A percentile compares a stretch with the other conserved stretches of the same genome.
phyloP scores from a whole-genome alignment of 23 tunicate genomes.

The Clavelina lepadiformis region DNA sequence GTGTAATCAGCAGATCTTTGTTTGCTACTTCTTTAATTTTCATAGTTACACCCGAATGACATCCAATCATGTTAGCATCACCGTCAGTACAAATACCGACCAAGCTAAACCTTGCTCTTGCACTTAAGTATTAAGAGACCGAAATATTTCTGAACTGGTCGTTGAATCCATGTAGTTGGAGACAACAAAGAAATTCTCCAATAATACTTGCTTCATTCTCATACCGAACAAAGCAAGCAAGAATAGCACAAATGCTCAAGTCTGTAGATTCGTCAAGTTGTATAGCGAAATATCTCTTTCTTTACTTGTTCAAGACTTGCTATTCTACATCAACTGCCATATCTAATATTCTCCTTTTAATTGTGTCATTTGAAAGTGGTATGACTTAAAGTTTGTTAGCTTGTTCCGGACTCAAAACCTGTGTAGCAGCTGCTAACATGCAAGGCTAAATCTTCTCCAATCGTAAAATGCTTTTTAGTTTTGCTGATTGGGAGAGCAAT shows the following conservation, averaged over 20 bases:
- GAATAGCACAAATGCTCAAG: conserved; percentile 62
- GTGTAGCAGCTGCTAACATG: conserved; percentile 41
- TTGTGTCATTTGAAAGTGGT: conserved; percentile 44
- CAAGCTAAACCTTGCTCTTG: conserved; percentile 50
- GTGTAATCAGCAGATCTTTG: conserved; percentile 36
- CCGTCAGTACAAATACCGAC: conserved; percentile 39
- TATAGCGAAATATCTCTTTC: conserved; percentile 25
- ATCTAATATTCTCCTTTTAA: conserved; percentile 44
- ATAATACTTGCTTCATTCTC: conserved; percentile 34
- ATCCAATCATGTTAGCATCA: conserved; percentile 22
- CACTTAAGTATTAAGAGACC: conserved; percentile 39
- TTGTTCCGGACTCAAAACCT: conserved; percentile 40
- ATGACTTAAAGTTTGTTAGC: conserved; percentile 45
- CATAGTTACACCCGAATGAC: conserved; percentile 37
- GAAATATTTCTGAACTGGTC: conserved; percentile 43
- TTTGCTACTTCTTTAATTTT: conserved; percentile 32
- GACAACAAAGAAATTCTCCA: conserved; percentile 46
- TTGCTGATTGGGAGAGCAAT: conserved; percentile 27
- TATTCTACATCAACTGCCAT: conserved; percentile 41
- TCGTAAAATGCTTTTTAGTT: conserved; percentile 44
- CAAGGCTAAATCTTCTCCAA: conserved; percentile 48
- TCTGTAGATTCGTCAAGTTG: conserved; percentile 35
- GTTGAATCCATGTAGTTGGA: conserved; percentile 45
- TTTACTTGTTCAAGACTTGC: conserved; percentile 29
- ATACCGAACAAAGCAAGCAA: conserved; percentile 25